These are phyloP conservation scores for Dendronephthya gigantea DNA, from an alignment of 64 coral and sea anemone species.

Conservation along the genomic window DNA sequence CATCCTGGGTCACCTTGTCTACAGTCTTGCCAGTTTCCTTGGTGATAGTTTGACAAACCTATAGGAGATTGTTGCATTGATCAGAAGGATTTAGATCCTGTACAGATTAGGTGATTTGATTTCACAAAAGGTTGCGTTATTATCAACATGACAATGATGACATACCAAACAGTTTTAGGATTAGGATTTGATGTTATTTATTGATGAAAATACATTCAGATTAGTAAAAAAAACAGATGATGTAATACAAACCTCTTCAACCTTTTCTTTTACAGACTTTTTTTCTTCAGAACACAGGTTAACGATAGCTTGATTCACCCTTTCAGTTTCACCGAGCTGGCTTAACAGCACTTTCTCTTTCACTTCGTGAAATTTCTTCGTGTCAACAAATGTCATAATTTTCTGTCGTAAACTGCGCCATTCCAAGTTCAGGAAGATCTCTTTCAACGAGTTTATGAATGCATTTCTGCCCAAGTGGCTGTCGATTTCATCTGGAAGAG, in stretches of 20 bases:
- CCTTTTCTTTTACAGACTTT: slow-evolving; percentile 48
- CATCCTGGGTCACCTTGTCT: not conserved
- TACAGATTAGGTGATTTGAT: too few relatives aligned
- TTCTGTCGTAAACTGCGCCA: not conserved
- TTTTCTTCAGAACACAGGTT: slow-evolving; percentile 60
- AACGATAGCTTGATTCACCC: slow-evolving; percentile 20
- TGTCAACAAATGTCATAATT: slow-evolving; percentile 38
- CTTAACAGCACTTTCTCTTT: slow-evolving; percentile 41
- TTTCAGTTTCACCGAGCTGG: slow-evolving; percentile 15
- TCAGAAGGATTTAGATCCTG: too few relatives aligned
- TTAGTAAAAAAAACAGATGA: too few relatives aligned
- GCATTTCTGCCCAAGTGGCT: not conserved
- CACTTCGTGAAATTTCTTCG: slow-evolving; percentile 17
- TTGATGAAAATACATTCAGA: too few relatives aligned
- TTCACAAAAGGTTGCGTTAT: too few relatives aligned
- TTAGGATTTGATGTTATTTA: too few relatives aligned
- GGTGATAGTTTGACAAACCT: slow-evolving; percentile 12
- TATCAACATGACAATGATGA: too few relatives aligned
- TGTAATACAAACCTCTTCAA: slow-evolving; percentile 66
- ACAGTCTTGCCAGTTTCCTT: slow-evolving; percentile 60
- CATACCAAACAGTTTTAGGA: too few relatives aligned
- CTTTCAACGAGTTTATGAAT: not conserved
- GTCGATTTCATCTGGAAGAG: not conserved
- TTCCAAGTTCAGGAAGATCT: not conserved
- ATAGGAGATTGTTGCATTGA: too few relatives aligned